Conservation (phyloP, 2,888 invertebrate genomes). For the Drosophila picticornis region DNA sequence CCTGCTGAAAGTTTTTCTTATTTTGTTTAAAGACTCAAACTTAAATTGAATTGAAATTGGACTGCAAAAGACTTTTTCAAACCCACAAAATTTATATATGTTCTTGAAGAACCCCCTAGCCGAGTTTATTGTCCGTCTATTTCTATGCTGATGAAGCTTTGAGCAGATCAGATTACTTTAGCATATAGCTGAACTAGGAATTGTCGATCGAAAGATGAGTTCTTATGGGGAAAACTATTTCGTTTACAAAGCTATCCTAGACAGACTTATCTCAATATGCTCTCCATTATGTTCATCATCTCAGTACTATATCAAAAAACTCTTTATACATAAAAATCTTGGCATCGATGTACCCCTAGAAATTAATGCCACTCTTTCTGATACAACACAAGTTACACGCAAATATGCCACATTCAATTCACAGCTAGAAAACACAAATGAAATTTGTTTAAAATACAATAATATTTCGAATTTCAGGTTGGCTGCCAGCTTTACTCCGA, state of each 20-base stretch:
- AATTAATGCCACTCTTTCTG: neutral
- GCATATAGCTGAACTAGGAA: neutral
- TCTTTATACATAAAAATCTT: neutral
- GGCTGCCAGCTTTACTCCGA: rapidly evolving
- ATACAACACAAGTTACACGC: neutral
- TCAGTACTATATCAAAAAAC: neutral
- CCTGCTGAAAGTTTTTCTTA: neutral
- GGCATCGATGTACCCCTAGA: neutral
- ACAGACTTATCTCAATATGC: neutral
- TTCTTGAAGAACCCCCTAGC: neutral
- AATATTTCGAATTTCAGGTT: neutral
- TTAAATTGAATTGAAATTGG: neutral
- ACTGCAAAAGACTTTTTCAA: neutral
- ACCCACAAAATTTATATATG: neutral
- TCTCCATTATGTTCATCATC: neutral
- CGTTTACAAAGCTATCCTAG: neutral
- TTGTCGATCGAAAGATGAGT: neutral
- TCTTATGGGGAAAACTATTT: neutral
- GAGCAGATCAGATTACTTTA: neutral
- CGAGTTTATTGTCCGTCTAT: neutral
- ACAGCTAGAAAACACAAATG: neutral
- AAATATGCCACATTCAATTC: neutral
- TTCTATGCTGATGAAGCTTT: neutral
- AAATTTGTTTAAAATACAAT: neutral
- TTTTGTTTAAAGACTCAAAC: neutral